Base-by-base conservation (phyloP, 53 echinoderm and acorn worm species). In the Luidia sarsii region DNA sequence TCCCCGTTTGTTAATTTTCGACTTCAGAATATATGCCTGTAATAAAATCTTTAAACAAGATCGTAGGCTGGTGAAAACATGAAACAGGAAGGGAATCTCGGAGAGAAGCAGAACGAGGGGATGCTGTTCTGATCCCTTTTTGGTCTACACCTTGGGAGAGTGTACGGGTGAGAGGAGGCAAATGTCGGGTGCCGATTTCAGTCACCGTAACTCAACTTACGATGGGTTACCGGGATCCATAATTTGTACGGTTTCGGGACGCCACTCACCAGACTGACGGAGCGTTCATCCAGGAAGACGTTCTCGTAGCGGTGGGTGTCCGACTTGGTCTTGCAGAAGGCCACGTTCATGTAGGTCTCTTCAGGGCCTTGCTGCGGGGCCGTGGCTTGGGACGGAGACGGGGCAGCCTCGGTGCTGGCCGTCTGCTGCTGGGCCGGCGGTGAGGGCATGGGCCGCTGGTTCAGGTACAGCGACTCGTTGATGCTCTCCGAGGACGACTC, bases 341-440 rank as follows among this genome's bases (percentile, higher is more conserved):
- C 88, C 15, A 94, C 85, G 28, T 94, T 94, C 85, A 90, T 90
- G 72, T 94, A 94, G 38, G 88, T 90, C 23, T 94, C 94, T 15
- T 87, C 87, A 24, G 67, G 81, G n/a, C 21, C 41, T 33, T 67
- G 84, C n/a, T 57, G 57, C 0, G 64, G 35, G 8, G 84, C 64
- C 10, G 64, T 72, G 8, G 30, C 51, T 0, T 51, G 35, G 8
- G 84, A 50, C 10, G 64, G 64, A 7, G 30, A 36, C 75, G 67
- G 74, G 64, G 33, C 49, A 32, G 15, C 37, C 16, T 27, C 70
- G 28, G 64, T 31, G 5, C 15, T 34, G 22, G 62, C 49, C 48
- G 67, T 75, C 46, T 34, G 55, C 65, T 30, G 68, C 18, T 23
- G 67, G 43, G 45, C 66, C 48, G 79, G 83, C 11, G 86, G 87